These are phyloP conservation scores for Danio tinwini DNA, from an alignment of 2,797 vertebrate species.

Conservation along the genomic window DNA sequence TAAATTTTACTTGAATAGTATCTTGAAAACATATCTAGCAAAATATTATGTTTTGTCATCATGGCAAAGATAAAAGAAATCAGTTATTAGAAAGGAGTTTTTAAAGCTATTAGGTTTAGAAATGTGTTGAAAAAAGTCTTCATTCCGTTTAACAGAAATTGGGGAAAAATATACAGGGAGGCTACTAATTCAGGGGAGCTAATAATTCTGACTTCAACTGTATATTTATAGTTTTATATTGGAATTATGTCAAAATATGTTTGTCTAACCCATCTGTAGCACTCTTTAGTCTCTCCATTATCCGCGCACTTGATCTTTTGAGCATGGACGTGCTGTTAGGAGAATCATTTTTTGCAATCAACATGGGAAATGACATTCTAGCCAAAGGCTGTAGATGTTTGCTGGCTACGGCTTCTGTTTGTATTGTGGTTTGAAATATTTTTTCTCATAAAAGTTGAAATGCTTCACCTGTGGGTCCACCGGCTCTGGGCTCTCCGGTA, in stretches of 20 bases:
- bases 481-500: constrained; percentile 7
- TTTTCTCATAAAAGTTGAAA: constrained; percentile 35
- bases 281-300: neutral
- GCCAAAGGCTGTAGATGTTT: neutral
- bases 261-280: neutral
- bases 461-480: neutral
- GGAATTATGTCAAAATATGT: neutral
- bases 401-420: neutral
- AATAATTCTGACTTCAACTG: neutral
- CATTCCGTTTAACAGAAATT: too few relatives aligned
- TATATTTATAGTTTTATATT: neutral
- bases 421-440: constrained; percentile 28
- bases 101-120: too few relatives aligned
- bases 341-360: neutral
- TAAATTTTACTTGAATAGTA: too few relatives aligned
- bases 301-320: neutral
- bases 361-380: constrained; percentile 2
- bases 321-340: neutral
- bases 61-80: too few relatives aligned
- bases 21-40: too few relatives aligned
- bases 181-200: too few relatives aligned
- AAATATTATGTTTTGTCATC: too few relatives aligned
- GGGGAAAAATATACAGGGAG: neutral
- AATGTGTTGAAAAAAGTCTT: too few relatives aligned
- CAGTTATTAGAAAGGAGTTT: too few relatives aligned